A percentile compares a stretch with the other conserved stretches of the same genome.
Evolutionary conservation across 2,113 vertebrate genomes (phyloP).

Genomic region (Cinclus mexicanus): DNA sequence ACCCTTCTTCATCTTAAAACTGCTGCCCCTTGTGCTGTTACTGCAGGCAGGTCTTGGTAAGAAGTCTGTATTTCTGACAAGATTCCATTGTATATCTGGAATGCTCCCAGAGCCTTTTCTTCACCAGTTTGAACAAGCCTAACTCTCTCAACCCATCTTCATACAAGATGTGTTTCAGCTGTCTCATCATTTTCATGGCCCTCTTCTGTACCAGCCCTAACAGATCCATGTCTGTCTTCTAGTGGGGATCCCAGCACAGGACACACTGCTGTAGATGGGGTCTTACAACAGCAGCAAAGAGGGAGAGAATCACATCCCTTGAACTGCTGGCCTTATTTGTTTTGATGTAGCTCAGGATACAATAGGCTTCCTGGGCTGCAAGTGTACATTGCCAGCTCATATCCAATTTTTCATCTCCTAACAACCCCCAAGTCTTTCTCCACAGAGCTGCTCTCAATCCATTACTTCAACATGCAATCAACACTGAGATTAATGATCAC

Average conservation of each 20-base stretch:
- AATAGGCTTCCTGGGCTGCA: neutral
- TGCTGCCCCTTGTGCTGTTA: neutral
- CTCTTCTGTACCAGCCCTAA: neutral
- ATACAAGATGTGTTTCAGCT: neutral
- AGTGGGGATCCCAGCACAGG: neutral
- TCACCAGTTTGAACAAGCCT: neutral
- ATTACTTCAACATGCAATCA: neutral
- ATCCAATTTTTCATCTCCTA: neutral
- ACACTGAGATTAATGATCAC: neutral
- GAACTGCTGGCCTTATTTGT: neutral
- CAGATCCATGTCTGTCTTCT: neutral
- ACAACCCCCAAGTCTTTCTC: neutral
- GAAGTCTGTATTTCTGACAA: neutral
- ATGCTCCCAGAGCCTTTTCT: neutral
- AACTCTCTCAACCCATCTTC: neutral
- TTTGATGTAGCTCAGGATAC: neutral
- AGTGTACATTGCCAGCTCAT: neutral
- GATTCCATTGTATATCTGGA: neutral
- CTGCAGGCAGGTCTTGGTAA: neutral
- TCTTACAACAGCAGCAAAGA: neutral
- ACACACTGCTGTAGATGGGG: neutral
- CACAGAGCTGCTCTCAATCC: neutral
- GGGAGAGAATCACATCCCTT: neutral
- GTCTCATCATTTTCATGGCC: neutral
- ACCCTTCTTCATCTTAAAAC: neutral